Conservation (phyloP, 2,888 invertebrate genomes). For the Tineola bisselliella region DNA sequence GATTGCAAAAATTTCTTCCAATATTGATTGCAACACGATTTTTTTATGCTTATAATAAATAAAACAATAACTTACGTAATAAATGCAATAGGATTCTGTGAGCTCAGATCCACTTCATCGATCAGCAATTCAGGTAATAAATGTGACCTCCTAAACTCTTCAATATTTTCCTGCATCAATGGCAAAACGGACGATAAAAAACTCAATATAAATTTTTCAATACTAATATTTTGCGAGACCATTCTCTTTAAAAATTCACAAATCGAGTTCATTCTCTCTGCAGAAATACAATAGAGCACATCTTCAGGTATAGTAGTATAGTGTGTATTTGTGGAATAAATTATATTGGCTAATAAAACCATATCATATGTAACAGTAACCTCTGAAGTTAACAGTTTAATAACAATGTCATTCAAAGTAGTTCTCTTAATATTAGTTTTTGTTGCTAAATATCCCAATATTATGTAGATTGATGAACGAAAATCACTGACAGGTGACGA, state of each 20-base stretch:
- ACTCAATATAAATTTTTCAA: constrained; percentile 65
- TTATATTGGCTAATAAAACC: constrained; percentile 71
- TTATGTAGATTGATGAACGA: constrained; percentile 77
- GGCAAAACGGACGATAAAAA: constrained; percentile 64
- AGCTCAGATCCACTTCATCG: constrained; percentile 67
- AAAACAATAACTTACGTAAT: constrained; percentile 66
- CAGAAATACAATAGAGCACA: constrained; percentile 57
- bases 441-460: constrained; percentile 74
- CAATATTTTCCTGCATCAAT: constrained; percentile 56
- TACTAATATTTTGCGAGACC: constrained; percentile 62
- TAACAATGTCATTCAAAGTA: constrained; percentile 71
- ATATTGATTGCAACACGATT: too few relatives aligned
- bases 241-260: constrained; percentile 61
- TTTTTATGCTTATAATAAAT: too few relatives aligned
- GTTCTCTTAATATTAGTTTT: constrained; percentile 72
- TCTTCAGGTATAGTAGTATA: constrained; percentile 56
- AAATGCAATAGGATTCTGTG: constrained; percentile 59
- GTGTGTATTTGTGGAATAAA: constrained; percentile 68
- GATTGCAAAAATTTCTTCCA: too few relatives aligned
- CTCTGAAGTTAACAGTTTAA: constrained; percentile 41
- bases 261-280: constrained; percentile 37
- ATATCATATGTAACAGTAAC: constrained; percentile 66
- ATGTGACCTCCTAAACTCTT: constrained; percentile 54
- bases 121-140: constrained; percentile 68
- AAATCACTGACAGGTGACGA: constrained; percentile 75